A percentile compares a stretch with the other conserved stretches of the same genome.
Conservation (phyloP, 2,888 invertebrate species). For the Lasius fuliginosus region DNA sequence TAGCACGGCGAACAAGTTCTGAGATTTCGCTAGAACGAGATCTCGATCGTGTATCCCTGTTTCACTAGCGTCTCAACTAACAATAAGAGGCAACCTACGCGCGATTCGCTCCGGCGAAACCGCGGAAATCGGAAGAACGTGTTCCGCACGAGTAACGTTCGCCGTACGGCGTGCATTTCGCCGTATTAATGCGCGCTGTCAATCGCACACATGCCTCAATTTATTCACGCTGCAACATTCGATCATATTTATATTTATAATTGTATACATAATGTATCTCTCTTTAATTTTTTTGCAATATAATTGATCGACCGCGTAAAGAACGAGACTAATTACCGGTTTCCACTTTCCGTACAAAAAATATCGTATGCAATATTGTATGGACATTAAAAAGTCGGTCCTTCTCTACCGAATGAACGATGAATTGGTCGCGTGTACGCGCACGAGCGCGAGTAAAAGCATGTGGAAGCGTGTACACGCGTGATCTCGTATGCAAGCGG, state of each 20-base stretch:
- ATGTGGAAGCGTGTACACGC: constrained; percentile 22
- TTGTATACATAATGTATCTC: not conserved
- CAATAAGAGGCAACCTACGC: constrained; percentile 49
- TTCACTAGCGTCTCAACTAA: constrained; percentile 15
- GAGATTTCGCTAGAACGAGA: constrained; percentile 51
- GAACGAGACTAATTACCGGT: not conserved
- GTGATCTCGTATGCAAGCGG: constrained; percentile 80
- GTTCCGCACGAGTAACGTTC: constrained; percentile 63
- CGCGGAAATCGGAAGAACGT: constrained; percentile 64
- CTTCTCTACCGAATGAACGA: constrained; percentile 10
- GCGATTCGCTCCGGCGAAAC: constrained; percentile 50
- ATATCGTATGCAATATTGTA: not conserved
- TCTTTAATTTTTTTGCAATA: not conserved
- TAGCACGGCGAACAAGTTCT: not conserved
- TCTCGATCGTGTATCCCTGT: constrained; percentile 32
- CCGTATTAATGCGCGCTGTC: constrained; percentile 56
- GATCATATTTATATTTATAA: not conserved
- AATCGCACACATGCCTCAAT: constrained; percentile 37
- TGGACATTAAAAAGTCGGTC: not conserved
- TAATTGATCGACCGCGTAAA: not conserved
- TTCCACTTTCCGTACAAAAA: not conserved
- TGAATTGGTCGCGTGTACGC: constrained; percentile 48
- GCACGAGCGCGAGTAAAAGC: constrained; percentile 67
- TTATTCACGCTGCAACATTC: constrained; percentile 23
- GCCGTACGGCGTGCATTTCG: constrained; percentile 25